Conservation (phyloP, 1,140 invertebrate species). For the Aphelenchoides fujianensis region DNA sequence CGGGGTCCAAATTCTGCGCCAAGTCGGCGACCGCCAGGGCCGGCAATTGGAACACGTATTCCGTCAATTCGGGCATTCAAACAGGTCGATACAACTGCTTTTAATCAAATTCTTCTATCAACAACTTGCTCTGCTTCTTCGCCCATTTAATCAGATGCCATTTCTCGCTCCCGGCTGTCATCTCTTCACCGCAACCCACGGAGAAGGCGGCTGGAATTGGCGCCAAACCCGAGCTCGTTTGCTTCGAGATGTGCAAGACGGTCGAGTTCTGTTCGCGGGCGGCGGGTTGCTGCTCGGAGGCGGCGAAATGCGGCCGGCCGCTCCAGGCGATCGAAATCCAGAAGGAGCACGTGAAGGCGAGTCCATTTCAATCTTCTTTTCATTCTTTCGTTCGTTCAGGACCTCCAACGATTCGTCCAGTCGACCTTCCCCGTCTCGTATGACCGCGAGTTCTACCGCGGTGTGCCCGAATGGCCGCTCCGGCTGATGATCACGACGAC, state of each 20-base stretch:
- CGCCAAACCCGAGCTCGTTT: background rate
- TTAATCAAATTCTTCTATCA: no score
- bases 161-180: background rate
- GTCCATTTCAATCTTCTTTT: background rate
- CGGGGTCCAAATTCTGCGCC: slow-evolving; percentile 31
- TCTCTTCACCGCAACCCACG: background rate
- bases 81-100: no score
- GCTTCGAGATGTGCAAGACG: background rate
- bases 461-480: background rate
- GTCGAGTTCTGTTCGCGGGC: background rate
- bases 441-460: background rate
- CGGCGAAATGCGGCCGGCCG: background rate
- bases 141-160: no score
- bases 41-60: slow-evolving; percentile 47
- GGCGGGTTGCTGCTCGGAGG: background rate
- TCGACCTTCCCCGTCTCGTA: slow-evolving; percentile 5
- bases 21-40: slow-evolving; percentile 34
- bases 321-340: background rate
- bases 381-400: slow-evolving; percentile 6
- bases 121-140: no score
- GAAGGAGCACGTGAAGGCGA: slow-evolving; percentile 6
- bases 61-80: slow-evolving; percentile 3
- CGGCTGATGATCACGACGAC: background rate
- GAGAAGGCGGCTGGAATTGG: background rate
- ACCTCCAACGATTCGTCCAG: background rate